Evolutionary conservation across 2,797 vertebrate species (phyloP).

Genomic region (Balearica regulorum): DNA sequence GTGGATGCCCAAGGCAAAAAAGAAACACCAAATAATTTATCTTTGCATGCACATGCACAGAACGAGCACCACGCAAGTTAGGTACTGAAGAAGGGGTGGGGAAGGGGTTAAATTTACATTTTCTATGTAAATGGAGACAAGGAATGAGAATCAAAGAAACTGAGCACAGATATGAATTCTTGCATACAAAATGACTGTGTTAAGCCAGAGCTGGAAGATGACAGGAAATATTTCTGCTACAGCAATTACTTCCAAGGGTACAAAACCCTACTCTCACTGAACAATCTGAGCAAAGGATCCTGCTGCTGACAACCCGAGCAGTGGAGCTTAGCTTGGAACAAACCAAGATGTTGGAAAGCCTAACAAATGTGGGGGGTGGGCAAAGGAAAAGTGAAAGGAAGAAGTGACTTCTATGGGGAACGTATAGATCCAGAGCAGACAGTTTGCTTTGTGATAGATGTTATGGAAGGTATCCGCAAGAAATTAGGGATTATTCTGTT

Average conservation of each 20-base stretch:
- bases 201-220: background rate
- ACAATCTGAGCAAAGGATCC: background rate
- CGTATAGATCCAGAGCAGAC: background rate
- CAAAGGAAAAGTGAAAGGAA: background rate
- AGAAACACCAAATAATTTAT: background rate
- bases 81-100: background rate
- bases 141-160: slow-evolving; percentile 7
- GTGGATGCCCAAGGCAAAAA: background rate
- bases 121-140: background rate
- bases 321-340: background rate
- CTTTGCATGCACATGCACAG: background rate
- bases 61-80: background rate
- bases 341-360: background rate
- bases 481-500: background rate
- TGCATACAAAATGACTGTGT: background rate
- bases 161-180: background rate
- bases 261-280: background rate
- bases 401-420: background rate
- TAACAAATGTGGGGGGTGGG: background rate
- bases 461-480: background rate
- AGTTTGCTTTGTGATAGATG: background rate
- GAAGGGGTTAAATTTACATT: background rate
- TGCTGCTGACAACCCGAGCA: background rate
- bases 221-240: background rate
- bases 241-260: background rate